A percentile compares a stretch with the other conserved stretches of the same genome.
Evolutionary conservation across 2,113 vertebrate genomes (phyloP).

Genomic region (Theropithecus gelada): DNA sequence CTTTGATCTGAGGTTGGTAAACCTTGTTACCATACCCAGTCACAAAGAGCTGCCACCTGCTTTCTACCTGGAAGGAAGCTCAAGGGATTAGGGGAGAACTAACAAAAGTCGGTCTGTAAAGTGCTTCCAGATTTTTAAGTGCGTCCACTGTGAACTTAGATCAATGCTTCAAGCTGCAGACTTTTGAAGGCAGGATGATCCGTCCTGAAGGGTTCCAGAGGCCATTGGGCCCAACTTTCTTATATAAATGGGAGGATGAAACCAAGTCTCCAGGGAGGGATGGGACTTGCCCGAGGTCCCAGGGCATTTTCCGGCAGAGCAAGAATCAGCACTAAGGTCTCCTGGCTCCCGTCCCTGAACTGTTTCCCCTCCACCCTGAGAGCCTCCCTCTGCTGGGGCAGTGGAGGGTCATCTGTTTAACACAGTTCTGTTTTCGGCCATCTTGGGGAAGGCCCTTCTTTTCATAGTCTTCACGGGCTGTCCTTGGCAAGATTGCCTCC

Average conservation of each 20-base stretch:
- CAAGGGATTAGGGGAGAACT: neutral
- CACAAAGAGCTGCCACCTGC: neutral
- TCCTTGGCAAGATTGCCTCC: neutral
- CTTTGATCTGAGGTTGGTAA: conserved; percentile 42
- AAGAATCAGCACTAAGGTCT: neutral
- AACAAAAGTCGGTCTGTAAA: neutral
- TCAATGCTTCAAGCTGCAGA: neutral
- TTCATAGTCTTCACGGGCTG: neutral
- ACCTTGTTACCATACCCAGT: neutral
- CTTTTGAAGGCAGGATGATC: neutral
- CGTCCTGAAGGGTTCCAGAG: neutral
- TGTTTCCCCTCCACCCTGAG: neutral
- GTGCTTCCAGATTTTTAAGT: neutral
- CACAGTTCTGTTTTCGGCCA: neutral
- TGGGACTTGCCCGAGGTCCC: neutral
- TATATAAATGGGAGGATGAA: neutral
- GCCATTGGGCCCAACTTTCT: neutral
- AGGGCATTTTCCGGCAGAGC: neutral
- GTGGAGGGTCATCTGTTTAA: neutral
- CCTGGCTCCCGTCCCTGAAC: neutral
- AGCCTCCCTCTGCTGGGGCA: neutral
- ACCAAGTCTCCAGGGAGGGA: neutral
- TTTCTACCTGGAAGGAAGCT: neutral
- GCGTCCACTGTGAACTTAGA: neutral
- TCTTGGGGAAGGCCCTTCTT: neutral